Conservation (phyloP, 2,888 invertebrate species). For the Orthosia gracilis region DNA sequence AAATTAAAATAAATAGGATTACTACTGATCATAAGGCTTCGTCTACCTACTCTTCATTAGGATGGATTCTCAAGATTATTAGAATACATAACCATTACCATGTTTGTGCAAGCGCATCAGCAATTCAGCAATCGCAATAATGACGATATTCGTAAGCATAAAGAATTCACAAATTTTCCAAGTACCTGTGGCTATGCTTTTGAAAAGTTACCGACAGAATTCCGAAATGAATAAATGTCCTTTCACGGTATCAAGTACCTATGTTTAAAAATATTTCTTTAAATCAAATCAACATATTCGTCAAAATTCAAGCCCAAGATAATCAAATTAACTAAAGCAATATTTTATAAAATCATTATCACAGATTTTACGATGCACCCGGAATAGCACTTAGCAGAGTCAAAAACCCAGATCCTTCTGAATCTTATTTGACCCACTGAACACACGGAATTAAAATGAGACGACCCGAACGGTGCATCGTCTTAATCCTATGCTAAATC, state of each 20-base stretch:
- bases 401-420: constrained; percentile 38
- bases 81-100: not conserved
- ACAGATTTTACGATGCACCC: constrained; percentile 9
- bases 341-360: constrained; percentile 7
- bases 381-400: constrained; percentile 9
- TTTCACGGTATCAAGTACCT: not conserved
- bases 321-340: no score
- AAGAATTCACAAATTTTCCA: not conserved
- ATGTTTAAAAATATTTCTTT: no score
- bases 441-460: constrained; percentile 14
- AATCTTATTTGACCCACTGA: constrained; percentile 33
- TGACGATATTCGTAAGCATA: not conserved
- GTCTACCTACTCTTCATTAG: not conserved
- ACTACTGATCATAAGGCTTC: not conserved
- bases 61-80: not conserved
- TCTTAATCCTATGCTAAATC: constrained; percentile 24
- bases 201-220: not conserved
- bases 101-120: not conserved
- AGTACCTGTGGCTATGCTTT: not conserved
- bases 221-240: not conserved
- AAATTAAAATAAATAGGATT: not conserved
- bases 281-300: not conserved
- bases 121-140: no score
- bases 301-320: no score
- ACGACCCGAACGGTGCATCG: constrained; percentile 9